Evolutionary conservation across 2,113 vertebrate species (phyloP), one percentile per base, ranked within the genome.

Genomic region (Zosterops lateralis): DNA sequence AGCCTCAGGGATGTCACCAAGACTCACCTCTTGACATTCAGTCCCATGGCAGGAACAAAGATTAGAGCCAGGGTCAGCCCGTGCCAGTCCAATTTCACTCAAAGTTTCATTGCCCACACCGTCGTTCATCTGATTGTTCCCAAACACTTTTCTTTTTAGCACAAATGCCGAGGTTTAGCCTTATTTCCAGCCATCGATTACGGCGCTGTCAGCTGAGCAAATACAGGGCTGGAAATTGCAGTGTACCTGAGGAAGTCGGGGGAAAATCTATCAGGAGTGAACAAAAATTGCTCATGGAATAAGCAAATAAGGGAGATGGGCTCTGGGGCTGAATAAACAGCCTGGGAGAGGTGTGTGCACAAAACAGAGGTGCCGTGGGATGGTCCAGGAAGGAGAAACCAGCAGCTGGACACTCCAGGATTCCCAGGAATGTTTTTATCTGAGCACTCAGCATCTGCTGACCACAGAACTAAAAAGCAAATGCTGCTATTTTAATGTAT

Each of bases 1-100:
- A 28, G 91, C 34, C 91, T 70, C 56, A 75, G 66, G 87, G 93
- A 96, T 92, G 87, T 53, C 94, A 87, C 91, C 1, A 0, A 51
- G 17, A 87, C 62, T 72, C 76, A 87, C 92, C 93, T 89, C 57
- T 0, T 85, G 94, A 87, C 95, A 89, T 94, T 75, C 87, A 89
- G 81, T 6, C 72, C 81, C 50, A 34, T 5, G 65, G 3, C 71
- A 76, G 22, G 88, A 81, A 45, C 92, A 93, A 53, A 87, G 87
- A 87, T 45, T 50, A 24, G 62, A 83, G 72, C 22, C 72, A 20
- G 75, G 93, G 85, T 80, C 92, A 90, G 74, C 42, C 57, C 3
- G 38, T 50, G 90, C 84, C 93, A 86, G 60, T 1, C 88, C 94
- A 67, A 74, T 86, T 84, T 67, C 76, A 5, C 76, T 77, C 80